These are phyloP conservation scores for Myrmophylax atrothorax DNA, from an alignment of 2,113 vertebrate species.

Conservation along the genomic window DNA sequence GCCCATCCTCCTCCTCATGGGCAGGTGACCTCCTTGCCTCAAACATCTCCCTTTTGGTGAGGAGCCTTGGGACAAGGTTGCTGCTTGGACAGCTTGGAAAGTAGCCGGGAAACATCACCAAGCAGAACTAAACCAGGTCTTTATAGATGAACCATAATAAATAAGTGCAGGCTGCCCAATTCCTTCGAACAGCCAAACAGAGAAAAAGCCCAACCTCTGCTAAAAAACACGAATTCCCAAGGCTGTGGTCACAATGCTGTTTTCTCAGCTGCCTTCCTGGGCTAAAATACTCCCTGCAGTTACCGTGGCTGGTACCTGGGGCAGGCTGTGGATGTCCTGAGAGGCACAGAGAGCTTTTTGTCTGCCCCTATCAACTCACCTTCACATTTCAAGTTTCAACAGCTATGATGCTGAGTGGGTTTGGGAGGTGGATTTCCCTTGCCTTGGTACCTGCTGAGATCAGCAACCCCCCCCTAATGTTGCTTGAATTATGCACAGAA, in stretches of 20 bases:
- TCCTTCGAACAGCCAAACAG: neutral
- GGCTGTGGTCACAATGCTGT: neutral
- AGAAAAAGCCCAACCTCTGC: neutral
- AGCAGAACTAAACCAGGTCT: neutral
- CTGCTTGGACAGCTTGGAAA: neutral
- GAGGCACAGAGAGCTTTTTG: constrained; percentile 27
- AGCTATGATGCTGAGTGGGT: neutral
- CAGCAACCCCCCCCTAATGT: neutral
- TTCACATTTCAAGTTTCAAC: accelerated
- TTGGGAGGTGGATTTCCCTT: neutral
- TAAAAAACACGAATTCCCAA: neutral
- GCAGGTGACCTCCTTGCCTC: neutral
- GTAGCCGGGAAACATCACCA: accelerated
- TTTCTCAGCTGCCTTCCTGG: constrained; percentile 40
- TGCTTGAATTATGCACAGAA: neutral
- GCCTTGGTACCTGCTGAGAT: neutral
- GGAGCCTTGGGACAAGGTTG: neutral
- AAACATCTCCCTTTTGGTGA: neutral
- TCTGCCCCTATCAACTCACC: neutral
- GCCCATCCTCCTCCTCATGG: neutral
- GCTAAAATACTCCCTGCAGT: neutral
- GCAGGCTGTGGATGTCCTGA: neutral
- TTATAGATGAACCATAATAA: neutral
- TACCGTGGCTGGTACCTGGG: neutral
- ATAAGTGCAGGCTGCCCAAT: neutral